Evolutionary conservation across 1,140 invertebrate species (phyloP), one percentile per base, ranked within the genome.

Genomic region (Trypoxylus dichotomus): DNA sequence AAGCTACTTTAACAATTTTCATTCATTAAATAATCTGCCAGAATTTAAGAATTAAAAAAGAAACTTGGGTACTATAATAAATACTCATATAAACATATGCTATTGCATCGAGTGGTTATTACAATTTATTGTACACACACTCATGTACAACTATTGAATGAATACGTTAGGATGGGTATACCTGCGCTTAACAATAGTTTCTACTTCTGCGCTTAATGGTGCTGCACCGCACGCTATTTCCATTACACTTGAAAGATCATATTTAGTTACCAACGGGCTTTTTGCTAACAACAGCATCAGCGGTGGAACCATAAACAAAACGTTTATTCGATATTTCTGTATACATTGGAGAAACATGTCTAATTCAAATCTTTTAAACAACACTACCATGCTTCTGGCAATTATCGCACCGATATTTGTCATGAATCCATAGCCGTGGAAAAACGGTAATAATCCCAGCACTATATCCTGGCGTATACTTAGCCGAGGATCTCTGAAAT

Each of bases 291-390:
- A 37, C 88, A 75, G 79, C 89, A 89, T 79, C 82, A 85, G 1
- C 89, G 85, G 11, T 87, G 88, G 41, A 85, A 89, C 41, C 80
- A 82, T 24, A 89, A 83, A 79, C n/a, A 84, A 82, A 90, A 89
- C 5, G 24, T 37, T 74, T 25, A 54, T 29, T 21, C 25, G 58
- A 76, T 21, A 76, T 32, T 60, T 60, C 63, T 60, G 25, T 15
- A 63, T n/a, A 42, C 10, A n/a, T 68, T 19, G 2, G 3, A 74
- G 29, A 41, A 74, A 74, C 0, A 87, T 54, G 58, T 91, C 85
- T 11, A 89, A 87, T 0, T 93, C 90, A 83, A 94, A 94, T 74
- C 86, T 87, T 41, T 83, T 73, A 32, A 88, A 43, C 60, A 84
- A 83, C 3, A 87, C 82, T 3, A 85, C 76, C 24, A 73, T 76